Evolutionary conservation across 2,888 invertebrate species (phyloP), one percentile per base, ranked within the genome.

Genomic region (Apamea sordens): DNA sequence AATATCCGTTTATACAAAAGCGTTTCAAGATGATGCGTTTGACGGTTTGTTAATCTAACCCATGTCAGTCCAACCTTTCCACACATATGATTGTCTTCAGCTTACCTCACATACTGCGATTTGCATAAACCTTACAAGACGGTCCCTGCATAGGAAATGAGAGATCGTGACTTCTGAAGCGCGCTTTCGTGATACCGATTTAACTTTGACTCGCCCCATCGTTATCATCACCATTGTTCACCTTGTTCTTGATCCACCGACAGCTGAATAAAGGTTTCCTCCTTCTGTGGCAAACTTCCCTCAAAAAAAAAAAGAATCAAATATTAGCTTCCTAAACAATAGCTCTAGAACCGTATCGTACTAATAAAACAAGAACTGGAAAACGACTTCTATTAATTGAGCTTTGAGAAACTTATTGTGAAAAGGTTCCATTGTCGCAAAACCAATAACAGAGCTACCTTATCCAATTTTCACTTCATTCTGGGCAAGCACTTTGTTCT

Each of bases 401-500:
- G 90, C 89, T 86, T 89, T 90, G 88, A 83, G n/a, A 89, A 88
- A 90, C 87, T 92, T 91, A 92, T 87, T 91, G 87, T 87, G 90
- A 88, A 82, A 91, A 91, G 90, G 92, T 93, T 90, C 91, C 69
- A 92, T 91, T 92, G 91, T 92, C 90, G 87, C 89, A 86, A 87
- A 90, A 89, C 91, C 91, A 92, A 93, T 93, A 93, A 92, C 89
- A 87, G 87, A 84, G 88, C 86, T 89, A 92, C 92, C 90, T 91
- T 92, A 92, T 92, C 92, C 91, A 92, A 93, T 94, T 94, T 92
- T 86, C 92, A 88, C 91, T 92, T 88, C 89, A 91, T 92, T 91
- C 90, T 89, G 88, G 87, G 89, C 90, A 90, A 91, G 91, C 93
- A 94, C 93, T 94, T 94, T 95, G 94, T 94, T 94, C 94, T 93